Conservation (phyloP, 2,113 vertebrate species). For the Gobius niger region DNA sequence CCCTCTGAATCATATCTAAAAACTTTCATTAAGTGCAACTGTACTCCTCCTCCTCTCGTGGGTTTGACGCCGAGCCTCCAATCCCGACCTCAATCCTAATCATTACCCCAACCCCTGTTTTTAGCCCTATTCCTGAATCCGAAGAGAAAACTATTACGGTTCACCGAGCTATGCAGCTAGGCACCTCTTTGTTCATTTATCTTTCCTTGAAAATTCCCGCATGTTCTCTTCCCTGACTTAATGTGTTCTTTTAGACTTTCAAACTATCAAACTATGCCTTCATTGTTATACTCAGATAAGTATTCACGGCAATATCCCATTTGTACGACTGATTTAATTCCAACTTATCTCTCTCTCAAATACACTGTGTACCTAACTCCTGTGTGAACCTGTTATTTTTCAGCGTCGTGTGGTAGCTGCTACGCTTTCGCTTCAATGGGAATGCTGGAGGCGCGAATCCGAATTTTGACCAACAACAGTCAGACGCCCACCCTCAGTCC, state of each 20-base stretch:
- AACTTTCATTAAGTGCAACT: background rate
- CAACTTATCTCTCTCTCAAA: background rate
- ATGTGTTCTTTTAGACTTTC: slow-evolving; percentile 21
- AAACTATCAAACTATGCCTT: background rate
- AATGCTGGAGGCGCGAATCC: slow-evolving; percentile 92
- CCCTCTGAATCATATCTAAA: slow-evolving; percentile 13
- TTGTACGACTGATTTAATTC: background rate
- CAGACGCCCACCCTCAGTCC: slow-evolving; percentile 86
- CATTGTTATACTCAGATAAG: background rate
- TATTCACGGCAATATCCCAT: background rate
- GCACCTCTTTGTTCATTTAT: no score
- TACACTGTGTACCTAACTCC: background rate
- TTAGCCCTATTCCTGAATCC: no score
- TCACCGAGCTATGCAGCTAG: no score
- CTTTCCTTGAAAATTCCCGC: background rate
- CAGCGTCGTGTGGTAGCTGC: slow-evolving; percentile 90
- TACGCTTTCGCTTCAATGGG: slow-evolving; percentile 91
- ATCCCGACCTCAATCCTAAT: no score
- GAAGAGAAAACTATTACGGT: no score
- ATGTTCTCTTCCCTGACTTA: slow-evolving; percentile 10
- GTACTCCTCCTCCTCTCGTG: no score
- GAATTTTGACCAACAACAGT: slow-evolving; percentile 88
- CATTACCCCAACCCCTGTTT: no score
- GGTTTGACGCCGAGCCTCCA: no score
- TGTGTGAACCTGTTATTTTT: slow-evolving; percentile 16